Conservation (phyloP, 2,113 vertebrate genomes). For the Macquaria australasica region DNA sequence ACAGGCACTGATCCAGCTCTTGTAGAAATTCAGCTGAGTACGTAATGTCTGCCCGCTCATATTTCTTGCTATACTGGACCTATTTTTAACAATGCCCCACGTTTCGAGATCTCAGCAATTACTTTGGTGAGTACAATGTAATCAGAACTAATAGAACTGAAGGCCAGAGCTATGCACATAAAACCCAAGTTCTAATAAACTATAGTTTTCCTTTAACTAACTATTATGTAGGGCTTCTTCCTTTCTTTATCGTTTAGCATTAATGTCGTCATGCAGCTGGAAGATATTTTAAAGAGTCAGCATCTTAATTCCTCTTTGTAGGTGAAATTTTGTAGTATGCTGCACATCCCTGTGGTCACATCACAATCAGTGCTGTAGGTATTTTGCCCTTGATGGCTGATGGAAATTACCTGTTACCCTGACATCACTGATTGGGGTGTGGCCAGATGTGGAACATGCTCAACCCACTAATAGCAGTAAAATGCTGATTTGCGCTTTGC, state of each 20-base stretch:
- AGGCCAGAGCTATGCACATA: no score
- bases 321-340: neutral
- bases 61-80: neutral
- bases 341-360: neutral
- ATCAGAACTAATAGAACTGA: no score
- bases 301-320: neutral
- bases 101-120: neutral
- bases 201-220: no score
- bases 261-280: neutral
- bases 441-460: neutral
- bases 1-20: no score
- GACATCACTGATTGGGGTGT: neutral
- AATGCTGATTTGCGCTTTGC: neutral
- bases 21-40: no score
- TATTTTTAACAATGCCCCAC: neutral
- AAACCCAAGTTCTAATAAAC: no score
- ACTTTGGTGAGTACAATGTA: no score
- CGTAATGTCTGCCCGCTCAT: neutral
- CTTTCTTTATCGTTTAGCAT: neutral
- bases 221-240: neutral
- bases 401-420: no score
- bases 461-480: neutral
- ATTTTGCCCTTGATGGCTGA: no score
- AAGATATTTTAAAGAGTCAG: neutral
- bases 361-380: neutral